Base-by-base conservation (phyloP, 2,797 vertebrate species). In the Chiroxiphia lanceolata region DNA sequence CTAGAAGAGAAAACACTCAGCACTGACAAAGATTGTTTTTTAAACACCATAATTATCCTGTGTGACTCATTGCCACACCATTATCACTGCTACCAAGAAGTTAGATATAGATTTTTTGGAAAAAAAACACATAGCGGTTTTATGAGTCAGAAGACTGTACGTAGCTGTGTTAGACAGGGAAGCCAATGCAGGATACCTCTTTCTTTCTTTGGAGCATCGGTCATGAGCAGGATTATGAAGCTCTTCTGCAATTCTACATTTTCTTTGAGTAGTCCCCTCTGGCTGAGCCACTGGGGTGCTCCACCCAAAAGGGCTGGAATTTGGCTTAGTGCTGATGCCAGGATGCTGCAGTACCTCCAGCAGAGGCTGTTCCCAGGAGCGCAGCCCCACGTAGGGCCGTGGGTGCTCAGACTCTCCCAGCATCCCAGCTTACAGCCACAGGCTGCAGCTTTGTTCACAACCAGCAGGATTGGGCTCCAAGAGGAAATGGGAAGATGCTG, bases 391-490 rank as follows among this genome's bases (percentile, higher is more conserved):
- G 4, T 33, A 44, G 19, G 50, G 22, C 59, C 0, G 0, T 27
- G 53, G 26, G 13, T 54, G 42, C 68, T 26, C 4, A 0, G 47
- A 23, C 11, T 13, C 18, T 29, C 4, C 3, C 0, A 0, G 17
- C 26, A 47, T 65, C 45, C 40, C 0, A 0, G 7, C 33, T n/a
- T 45, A 50, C 22, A 14, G 22, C 53, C 85, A 78, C 9, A 2
- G 21, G 53, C 20, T 70, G 57, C 57, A 51, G 36, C 21, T 89
- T 57, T 77, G 16, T n/a, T 34, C 57, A 38, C 19, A 44, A 31
- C 51, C n/a, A 47, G 18, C 18, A 6, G 86, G 57, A 74, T 23
- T 18, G 34, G 34, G 5, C 21, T 57, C 65, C 71, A 44, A 44
- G 64, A 51, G 42, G 85, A 56, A 36, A 56, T 16, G 17, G 38